Evolutionary conservation across 2,888 invertebrate species (phyloP).

Genomic region (Dexiosoma caninum): DNA sequence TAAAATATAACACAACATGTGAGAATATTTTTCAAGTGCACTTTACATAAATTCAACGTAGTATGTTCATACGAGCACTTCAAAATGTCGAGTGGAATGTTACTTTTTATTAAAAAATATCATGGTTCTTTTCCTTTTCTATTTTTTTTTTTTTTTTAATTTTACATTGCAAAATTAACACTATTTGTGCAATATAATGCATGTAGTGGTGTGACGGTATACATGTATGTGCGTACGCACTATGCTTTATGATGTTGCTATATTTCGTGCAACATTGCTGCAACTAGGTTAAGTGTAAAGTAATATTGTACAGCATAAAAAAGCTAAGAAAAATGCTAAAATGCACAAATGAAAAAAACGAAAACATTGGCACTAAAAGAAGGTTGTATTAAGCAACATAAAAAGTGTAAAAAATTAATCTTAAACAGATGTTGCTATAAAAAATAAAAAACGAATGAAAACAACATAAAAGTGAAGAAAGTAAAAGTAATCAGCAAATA

Average conservation of each 20-base stretch:
- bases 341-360: too few relatives aligned
- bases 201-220: background rate
- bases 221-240: constrained; percentile 23
- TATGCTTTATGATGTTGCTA: constrained; percentile 5
- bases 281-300: constrained; percentile 56
- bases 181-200: background rate
- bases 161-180: constrained; percentile 45
- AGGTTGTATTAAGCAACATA: constrained; percentile 29
- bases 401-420: constrained; percentile 29
- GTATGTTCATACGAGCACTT: constrained; percentile 20
- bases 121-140: background rate
- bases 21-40: constrained; percentile 38
- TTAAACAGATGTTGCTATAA: constrained; percentile 38
- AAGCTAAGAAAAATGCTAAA: background rate
- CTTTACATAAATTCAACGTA: constrained; percentile 42
- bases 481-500: background rate
- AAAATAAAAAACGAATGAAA: background rate
- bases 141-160: background rate
- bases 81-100: constrained; percentile 42
- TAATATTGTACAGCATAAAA: constrained; percentile 16
- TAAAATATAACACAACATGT: background rate
- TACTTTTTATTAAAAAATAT: background rate
- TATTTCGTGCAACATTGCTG: constrained; percentile 22
- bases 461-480: background rate
- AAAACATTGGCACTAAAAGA: background rate